Evolutionary conservation across 2,113 vertebrate genomes (phyloP), one percentile per base, ranked within the genome.

Genomic region (Polypterus bichir): DNA sequence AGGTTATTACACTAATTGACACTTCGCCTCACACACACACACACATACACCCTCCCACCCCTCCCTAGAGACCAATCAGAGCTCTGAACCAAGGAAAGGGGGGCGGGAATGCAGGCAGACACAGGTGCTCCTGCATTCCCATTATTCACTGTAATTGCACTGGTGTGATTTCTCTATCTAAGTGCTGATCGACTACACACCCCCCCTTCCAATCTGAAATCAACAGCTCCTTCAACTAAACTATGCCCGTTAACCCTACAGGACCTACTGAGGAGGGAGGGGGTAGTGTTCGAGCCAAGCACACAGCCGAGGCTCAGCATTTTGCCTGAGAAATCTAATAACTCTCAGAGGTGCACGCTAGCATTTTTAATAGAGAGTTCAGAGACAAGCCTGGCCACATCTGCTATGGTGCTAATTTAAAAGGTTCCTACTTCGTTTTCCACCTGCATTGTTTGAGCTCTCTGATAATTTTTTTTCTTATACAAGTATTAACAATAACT

Each of bases 1-100:
- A 68, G 80, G 81, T 88, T 81, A 83, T 86, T 86, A 83, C 80
- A 77, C 79, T 85, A 86, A 85, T 85, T 84, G 81, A 86, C 84
- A 84, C 81, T 86, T 86, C 77, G 83, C 79, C 78, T 78, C 70
- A 6, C 27, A 27, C 27, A 27, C 27, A 27, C 27, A 27, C 27
- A 27, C 27, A 27, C 27, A 66, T 75, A 76, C 80, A 76, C 80
- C 70, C 55, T 64, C 58, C 44, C 64, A 75, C 81, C 72, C 44
- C 48, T 80, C 83, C 81, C 84, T 6, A 48, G 81, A 79, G 83
- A 76, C 82, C 84, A 88, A 86, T 86, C 83, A 88, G 77, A 76
- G 68, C 59, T 69, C 65, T n/a, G 49, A 59, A 54, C 10, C 47
- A 60, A 57, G 51, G 9, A 6, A 9, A 44, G 60, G 71, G 70